Conservation (phyloP, 2,113 vertebrate species). For the Psilopsiagon aymara region DNA sequence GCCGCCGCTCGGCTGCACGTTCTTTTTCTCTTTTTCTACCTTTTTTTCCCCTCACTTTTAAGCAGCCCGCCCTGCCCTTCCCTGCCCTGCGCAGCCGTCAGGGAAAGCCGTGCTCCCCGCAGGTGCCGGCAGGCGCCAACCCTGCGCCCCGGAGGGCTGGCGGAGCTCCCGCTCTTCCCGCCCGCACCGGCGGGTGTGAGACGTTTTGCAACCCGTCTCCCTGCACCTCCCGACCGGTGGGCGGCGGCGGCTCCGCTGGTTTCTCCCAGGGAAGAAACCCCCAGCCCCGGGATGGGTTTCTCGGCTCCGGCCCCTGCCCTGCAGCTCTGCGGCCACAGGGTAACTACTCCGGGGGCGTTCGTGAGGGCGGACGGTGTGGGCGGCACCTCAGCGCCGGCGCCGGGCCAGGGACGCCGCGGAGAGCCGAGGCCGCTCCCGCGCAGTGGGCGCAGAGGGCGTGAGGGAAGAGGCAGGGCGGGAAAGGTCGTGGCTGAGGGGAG, state of each 20-base stretch:
- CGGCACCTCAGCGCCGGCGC: neutral
- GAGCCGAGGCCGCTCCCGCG: neutral
- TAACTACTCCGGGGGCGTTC: neutral
- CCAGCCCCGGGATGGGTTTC: neutral
- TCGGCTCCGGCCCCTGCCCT: neutral
- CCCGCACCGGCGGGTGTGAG: neutral
- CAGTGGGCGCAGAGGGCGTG: neutral
- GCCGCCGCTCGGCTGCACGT: neutral
- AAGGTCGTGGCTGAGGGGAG: too few species aligned
- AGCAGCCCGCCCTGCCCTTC: neutral
- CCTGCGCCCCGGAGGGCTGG: neutral
- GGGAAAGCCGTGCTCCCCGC: too few species aligned
- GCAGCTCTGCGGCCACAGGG: neutral
- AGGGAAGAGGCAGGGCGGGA: too few species aligned
- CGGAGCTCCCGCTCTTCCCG: neutral
- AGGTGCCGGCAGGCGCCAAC: neutral
- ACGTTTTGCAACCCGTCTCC: neutral
- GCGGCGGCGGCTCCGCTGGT: neutral
- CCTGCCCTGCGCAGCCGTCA: neutral
- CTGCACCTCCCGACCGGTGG: neutral
- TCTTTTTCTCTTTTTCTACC: neutral
- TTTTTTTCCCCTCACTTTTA: rapidly evolving
- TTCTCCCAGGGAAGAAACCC: neutral
- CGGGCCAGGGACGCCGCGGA: neutral
- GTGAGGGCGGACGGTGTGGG: neutral